These are phyloP conservation scores for Pachycephala philippinensis DNA, from an alignment of 2,113 vertebrate genomes.

Conservation along the genomic window DNA sequence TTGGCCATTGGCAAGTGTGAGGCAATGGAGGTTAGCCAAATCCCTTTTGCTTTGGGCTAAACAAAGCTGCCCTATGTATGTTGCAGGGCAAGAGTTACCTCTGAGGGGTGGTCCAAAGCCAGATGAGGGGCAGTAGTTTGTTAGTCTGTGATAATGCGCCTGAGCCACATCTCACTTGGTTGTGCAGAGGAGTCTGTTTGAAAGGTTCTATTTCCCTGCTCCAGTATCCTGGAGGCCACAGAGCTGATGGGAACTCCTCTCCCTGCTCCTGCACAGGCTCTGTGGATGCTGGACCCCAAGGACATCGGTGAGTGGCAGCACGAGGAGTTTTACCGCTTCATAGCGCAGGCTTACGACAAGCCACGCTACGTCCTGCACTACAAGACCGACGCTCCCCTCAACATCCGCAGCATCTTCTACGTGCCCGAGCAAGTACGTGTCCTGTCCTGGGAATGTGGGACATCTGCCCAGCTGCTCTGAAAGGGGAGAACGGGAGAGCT, in stretches of 20 bases:
- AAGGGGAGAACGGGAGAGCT: neutral
- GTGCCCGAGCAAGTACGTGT: conserved; percentile 82
- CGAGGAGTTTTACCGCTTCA: conserved; percentile 92
- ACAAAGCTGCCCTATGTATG: neutral
- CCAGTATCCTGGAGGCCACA: fast-evolving
- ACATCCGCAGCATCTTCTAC: conserved; percentile 95
- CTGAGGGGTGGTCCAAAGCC: neutral
- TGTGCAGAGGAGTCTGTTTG: neutral
- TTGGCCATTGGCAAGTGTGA: neutral
- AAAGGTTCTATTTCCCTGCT: neutral
- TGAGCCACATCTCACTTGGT: neutral
- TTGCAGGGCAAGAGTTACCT: neutral
- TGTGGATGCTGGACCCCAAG: conserved; percentile 96
- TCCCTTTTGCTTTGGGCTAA: neutral
- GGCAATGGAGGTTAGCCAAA: neutral
- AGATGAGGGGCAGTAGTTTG: neutral
- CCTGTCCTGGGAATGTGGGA: neutral
- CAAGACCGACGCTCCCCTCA: conserved; percentile 89
- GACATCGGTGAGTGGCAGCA: conserved; percentile 90
- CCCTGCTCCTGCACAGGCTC: conserved; percentile 72
- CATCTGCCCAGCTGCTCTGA: neutral
- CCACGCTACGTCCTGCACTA: conserved; percentile 94
- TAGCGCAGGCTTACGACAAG: conserved; percentile 85
- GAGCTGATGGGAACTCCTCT: neutral
- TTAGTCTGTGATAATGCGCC: neutral